Evolutionary conservation across 1,140 invertebrate genomes (phyloP).

Genomic region (Araneus ventricosus): DNA sequence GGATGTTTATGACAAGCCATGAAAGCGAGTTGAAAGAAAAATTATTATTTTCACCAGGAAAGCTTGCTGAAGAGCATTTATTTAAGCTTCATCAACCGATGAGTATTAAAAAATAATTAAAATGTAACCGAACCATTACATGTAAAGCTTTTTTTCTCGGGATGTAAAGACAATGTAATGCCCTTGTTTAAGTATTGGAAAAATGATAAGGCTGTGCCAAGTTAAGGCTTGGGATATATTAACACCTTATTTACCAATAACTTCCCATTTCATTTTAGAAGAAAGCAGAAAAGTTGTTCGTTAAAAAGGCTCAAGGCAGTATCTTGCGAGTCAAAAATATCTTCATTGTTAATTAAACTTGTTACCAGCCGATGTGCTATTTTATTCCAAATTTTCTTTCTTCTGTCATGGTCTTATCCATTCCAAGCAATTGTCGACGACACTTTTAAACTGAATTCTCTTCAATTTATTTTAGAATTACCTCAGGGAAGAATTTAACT

Average conservation of each 20-base stretch:
- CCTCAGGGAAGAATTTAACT: slow-evolving; percentile 11
- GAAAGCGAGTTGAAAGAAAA: not conserved
- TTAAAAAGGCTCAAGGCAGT: not conserved
- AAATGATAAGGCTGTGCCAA: not conserved
- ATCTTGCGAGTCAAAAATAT: not conserved
- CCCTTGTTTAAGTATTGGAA: slow-evolving; percentile 21
- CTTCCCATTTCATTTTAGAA: not conserved
- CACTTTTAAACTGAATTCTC: not conserved
- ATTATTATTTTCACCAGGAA: not conserved
- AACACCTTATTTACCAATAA: not conserved
- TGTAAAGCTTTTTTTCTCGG: not conserved
- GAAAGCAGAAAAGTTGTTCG: not conserved
- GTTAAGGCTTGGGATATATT: not conserved
- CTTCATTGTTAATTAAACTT: slow-evolving; percentile 22
- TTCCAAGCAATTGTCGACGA: not conserved
- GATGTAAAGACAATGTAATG: slow-evolving; percentile 31
- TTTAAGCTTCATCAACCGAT: slow-evolving; percentile 7
- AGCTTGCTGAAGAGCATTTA: not conserved
- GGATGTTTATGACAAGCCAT: slow-evolving; percentile 28
- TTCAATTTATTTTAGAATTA: slow-evolving; percentile 24
- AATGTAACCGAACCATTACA: not conserved
- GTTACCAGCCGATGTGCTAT: not conserved
- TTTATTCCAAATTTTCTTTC: not conserved
- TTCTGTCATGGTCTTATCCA: too few relatives aligned
- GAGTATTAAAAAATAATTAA: not conserved